Base-by-base conservation (phyloP, 1,140 invertebrate genomes). In the Bradynema listronoti region DNA sequence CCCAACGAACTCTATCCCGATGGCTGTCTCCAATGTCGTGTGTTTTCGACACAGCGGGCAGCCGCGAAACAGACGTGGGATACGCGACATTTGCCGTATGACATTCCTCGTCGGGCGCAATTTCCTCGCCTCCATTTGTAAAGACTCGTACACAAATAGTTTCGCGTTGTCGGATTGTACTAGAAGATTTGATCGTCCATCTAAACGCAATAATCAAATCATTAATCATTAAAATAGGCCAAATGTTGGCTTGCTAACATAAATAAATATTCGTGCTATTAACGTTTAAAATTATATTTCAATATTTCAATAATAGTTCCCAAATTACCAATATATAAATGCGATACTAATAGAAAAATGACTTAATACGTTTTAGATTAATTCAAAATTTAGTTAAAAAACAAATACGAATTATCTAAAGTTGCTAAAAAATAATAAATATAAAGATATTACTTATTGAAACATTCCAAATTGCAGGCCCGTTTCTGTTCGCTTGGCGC, bases 401-500 rank as follows among this genome's bases (percentile, higher is more conserved):
- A n/a, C n/a, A n/a, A n/a, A n/a, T n/a, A n/a, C n/a, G n/a, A n/a
- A n/a, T n/a, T n/a, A n/a, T n/a, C n/a, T n/a, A n/a, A n/a, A n/a
- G n/a, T n/a, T n/a, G n/a, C n/a, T n/a, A n/a, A n/a, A 7, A 47
- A 9, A 9, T 47, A 47, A 25, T 25, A n/a, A 9, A 50, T 19
- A 3, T 59, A 49, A 36, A 36, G 27, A 16, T 11, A 25, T 1
- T 47, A 75, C 71, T 70, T 70, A 36, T 74, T 54, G 11, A 60
- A 65, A 52, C 74, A 76, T 24, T 76, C 75, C 22, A 76, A 70
- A 62, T 76, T 76, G 53, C 74, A 76, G 70, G 74, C 74, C 53
- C 74, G 34, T 47, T 70, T 57, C 25, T 59, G 14, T 24, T 47
- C 27, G 49, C 68, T 55, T 16, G 72, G 72, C 43, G 57, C 61